These are phyloP conservation scores for Tokudaia muenninki DNA, from an alignment of 2,797 vertebrate species.

Conservation along the genomic window DNA sequence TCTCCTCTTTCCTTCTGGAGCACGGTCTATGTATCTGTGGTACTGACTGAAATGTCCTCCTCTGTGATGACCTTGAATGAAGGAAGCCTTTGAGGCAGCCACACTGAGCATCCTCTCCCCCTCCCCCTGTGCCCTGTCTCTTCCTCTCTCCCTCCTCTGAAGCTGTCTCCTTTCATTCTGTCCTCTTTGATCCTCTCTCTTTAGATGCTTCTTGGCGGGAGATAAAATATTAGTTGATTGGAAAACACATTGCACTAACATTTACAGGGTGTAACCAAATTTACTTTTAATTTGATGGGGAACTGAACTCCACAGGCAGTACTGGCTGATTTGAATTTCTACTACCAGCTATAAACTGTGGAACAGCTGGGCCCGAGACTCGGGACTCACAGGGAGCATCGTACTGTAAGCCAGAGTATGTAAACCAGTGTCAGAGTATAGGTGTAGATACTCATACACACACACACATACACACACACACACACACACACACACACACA, in stretches of 20 bases:
- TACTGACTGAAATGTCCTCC: background rate
- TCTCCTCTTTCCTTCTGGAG: background rate
- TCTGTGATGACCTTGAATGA: background rate
- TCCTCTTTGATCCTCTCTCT: slow-evolving; percentile 63
- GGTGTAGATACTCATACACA: fast-evolving
- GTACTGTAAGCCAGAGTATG: background rate
- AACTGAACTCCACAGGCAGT: slow-evolving; percentile 73
- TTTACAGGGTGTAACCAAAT: slow-evolving; percentile 78
- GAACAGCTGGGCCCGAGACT: slow-evolving; percentile 21
- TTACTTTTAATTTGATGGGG: slow-evolving; percentile 80
- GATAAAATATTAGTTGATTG: slow-evolving; percentile 80
- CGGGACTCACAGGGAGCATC: fast-evolving
- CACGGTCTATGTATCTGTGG: fast-evolving
- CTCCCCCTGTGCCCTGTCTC: background rate
- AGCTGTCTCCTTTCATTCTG: slow-evolving; percentile 50
- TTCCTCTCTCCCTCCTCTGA: background rate
- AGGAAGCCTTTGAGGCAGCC: background rate
- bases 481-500: background rate
- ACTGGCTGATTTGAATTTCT: slow-evolving; percentile 76
- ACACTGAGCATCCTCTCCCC: background rate
- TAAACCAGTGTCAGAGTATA: background rate
- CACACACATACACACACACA: background rate
- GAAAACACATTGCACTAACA: slow-evolving; percentile 69
- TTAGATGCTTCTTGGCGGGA: slow-evolving; percentile 77
- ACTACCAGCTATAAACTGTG: slow-evolving; percentile 43